Base-by-base conservation (phyloP, 2,888 invertebrate species). In the Pseudanteris insignis region DNA sequence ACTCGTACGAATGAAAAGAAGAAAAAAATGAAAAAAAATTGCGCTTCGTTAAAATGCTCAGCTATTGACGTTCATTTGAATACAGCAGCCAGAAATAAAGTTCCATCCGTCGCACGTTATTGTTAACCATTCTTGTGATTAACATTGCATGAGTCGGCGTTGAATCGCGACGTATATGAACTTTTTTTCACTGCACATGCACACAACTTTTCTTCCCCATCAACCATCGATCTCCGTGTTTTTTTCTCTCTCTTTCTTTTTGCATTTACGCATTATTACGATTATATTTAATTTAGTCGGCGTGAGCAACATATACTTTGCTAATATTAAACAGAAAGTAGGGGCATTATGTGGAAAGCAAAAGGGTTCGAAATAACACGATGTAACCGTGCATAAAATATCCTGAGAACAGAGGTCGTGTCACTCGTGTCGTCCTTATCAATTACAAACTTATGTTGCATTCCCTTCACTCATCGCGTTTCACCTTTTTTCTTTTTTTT, bases 341-440 rank as follows among this genome's bases (percentile, higher is more conserved):
- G 60, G 53, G 38, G 38, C 15, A 21, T 44, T 58, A 50, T 44
- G 28, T 38, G 44, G 28, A 44, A 50, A 57, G 57, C 30, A 57
- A 44, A 57, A 58, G 50, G 50, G 50, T 58, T 44, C 57, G 43
- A 32, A 50, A 50, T 57, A 57, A 57, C 47, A 57, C 33, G 47
- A 55, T 48, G 30, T 34, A 37, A 44, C 50, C 50, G 33, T 57
- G 57, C 41, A 57, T 53, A 53, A 53, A 60, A 60, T 53, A 47
- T 41, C 47, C 59, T 47, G 53, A 60, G 59, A 59, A 53, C 59
- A 59, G 51, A 53, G 46, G 51, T 59, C 59, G 53, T 51, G 58
- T 58, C 58, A 40, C 37, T 58, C 26, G 46, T 28, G 10, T 44
- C 44, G 51, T 44, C 38, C 41, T 51, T 46, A 13, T 48, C 34